Base-by-base conservation (phyloP, 2,113 vertebrate species). In the Tragelaphus buxtoni region DNA sequence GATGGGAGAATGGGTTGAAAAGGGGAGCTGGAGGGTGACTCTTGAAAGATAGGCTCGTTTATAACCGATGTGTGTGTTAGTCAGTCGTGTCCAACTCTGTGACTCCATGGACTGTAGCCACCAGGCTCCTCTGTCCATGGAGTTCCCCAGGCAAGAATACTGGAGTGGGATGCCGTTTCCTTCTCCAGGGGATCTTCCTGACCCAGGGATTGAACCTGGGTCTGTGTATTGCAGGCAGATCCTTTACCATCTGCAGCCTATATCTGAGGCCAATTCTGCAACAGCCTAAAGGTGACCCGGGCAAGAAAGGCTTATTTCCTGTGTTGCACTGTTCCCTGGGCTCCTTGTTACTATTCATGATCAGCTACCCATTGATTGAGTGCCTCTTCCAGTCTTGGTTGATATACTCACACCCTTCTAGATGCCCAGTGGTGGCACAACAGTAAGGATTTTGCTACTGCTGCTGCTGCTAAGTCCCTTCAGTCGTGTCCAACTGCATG, bases 261-360 rank as follows among this genome's bases (percentile, higher is more conserved):
- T 20, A 14, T 28, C 69, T 12, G 28, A 82, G 61, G 55, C 51
- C 7, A 10, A 7, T 53, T 94, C 45, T 58, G 39, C 24, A 47
- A 47, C 58, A 72, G 61, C 26, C 26, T 14, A n/a, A 28, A 35
- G 45, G 39, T 0, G 0, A 32, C 3, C 24, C 5, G 1, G 55
- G 42, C 16, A 17, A 61, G 20, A 24, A 61, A 45, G 82, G 18
- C 5, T 42, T 12, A 0, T 28, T 39, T 45, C 14, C 47, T 32
- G 28, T 12, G 17, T 5, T 32, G 28, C 1, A 0, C 11, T 1
- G 0, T 42, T 58, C 63, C 11, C 76, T 14, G 5, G 45, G n/a
- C n/a, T 30, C 26, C 85, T 84, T 11, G 8, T 42, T 30, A 20
- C 42, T 53, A 7, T 11, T 69, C 77, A 4, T 3, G 26, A 32